Evolutionary conservation across 2,888 invertebrate species (phyloP).

Genomic region (Euplagia quadripunctaria): DNA sequence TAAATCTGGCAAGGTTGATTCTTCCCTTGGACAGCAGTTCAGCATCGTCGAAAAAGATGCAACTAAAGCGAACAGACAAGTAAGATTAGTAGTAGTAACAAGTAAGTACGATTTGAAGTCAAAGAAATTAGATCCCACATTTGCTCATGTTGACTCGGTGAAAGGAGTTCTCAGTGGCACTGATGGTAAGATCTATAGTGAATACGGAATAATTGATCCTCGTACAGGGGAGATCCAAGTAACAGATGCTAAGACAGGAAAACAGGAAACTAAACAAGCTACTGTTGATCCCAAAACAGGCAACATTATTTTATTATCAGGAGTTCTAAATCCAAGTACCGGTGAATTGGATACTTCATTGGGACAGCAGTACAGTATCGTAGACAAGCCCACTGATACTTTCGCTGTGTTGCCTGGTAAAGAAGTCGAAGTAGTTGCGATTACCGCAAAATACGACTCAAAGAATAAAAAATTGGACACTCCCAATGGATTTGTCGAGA

Average conservation of each 20-base stretch:
- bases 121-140: conserved; percentile 84
- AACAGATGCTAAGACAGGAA: conserved; percentile 79
- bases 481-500: conserved; percentile 86
- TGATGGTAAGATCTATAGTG: conserved; percentile 89
- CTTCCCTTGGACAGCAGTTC: conserved; percentile 89
- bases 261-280: conserved; percentile 78
- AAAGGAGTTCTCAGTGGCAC: conserved; percentile 85
- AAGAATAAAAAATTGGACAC: conserved; percentile 88
- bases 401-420: conserved; percentile 77
- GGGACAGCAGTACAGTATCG: conserved; percentile 88
- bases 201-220: conserved; percentile 89
- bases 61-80: conserved; percentile 88
- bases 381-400: conserved; percentile 86
- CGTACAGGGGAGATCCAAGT: conserved; percentile 85
- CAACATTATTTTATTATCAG: conserved; percentile 83
- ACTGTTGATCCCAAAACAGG: conserved; percentile 85
- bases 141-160: conserved; percentile 82
- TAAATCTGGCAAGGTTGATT: conserved; percentile 89
- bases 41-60: conserved; percentile 90
- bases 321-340: conserved; percentile 87
- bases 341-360: conserved; percentile 86
- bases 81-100: conserved; percentile 88
- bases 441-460: conserved; percentile 88
- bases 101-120: conserved; percentile 88
- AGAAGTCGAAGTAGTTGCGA: conserved; percentile 86